phyloP scores from a whole-genome alignment of 2,888 invertebrate species.

The Leptopilina syphax region DNA sequence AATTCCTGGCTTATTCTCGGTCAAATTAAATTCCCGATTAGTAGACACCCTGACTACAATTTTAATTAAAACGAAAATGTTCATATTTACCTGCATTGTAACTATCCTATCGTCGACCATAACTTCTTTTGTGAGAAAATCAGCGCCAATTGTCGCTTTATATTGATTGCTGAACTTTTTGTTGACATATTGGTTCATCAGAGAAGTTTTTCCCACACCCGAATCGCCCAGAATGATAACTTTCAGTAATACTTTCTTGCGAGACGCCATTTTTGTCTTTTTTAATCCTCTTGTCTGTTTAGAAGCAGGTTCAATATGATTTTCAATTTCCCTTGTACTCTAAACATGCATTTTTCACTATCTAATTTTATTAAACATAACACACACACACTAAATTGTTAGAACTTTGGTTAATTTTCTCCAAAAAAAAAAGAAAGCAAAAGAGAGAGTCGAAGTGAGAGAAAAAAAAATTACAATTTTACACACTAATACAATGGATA shows the following conservation, averaged over 20 bases:
- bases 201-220: slow-evolving; percentile 98
- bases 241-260: slow-evolving; percentile 97
- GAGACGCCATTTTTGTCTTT: slow-evolving; percentile 87
- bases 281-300: slow-evolving; percentile 48
- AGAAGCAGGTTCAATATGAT: slow-evolving; percentile 11
- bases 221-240: slow-evolving; percentile 99
- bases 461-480: too few relatives aligned
- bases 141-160: slow-evolving; percentile 99
- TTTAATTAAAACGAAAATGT: not conserved
- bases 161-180: slow-evolving; percentile 99
- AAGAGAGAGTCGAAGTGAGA: too few relatives aligned
- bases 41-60: too few relatives aligned
- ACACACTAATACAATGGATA: not conserved
- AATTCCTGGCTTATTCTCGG: too few relatives aligned
- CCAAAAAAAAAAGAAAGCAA: too few relatives aligned
- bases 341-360: not conserved
- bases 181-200: slow-evolving; percentile 99
- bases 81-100: slow-evolving; percentile 89
- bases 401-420: not conserved
- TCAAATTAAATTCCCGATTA: too few relatives aligned
- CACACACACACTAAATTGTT: not conserved
- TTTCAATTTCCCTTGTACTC: not conserved
- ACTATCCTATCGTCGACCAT: slow-evolving; percentile 99
- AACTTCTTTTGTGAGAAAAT: slow-evolving; percentile 99
- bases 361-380: not conserved